These are phyloP conservation scores for Ormyrus nitidulus DNA, from an alignment of 2,888 invertebrate species.

Conservation along the genomic window DNA sequence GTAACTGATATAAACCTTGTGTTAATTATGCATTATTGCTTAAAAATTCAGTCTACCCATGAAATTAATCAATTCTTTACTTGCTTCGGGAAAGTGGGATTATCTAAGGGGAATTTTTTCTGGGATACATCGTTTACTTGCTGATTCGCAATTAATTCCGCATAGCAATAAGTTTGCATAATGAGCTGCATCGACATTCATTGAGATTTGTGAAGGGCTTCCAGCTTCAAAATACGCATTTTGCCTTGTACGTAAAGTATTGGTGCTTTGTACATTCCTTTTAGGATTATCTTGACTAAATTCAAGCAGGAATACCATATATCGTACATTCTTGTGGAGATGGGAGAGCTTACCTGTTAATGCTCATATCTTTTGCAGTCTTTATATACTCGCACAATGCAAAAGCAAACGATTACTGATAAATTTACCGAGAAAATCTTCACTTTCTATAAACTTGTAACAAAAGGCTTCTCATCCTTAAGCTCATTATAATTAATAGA, in stretches of 20 bases:
- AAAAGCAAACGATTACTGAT: neutral
- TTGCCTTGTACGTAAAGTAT: constrained; percentile 28
- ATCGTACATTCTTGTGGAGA: constrained; percentile 4
- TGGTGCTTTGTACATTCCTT: constrained; percentile 14
- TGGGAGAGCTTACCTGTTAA: neutral
- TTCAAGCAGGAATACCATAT: constrained; percentile 3
- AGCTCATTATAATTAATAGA: too few species aligned
- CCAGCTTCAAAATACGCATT: neutral
- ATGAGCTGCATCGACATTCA: constrained; percentile 16
- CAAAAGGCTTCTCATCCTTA: too few species aligned
- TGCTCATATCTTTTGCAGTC: too few species aligned
- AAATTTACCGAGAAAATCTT: neutral
- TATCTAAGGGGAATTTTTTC: neutral
- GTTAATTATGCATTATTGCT: neutral
- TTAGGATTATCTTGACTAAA: constrained; percentile 24
- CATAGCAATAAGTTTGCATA: constrained; percentile 13
- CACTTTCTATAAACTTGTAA: too few species aligned
- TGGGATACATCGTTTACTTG: neutral
- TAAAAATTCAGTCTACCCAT: neutral
- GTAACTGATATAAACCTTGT: too few species aligned
- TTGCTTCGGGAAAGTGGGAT: neutral
- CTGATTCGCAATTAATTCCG: constrained; percentile 27
- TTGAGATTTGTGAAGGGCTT: neutral
- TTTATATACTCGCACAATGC: too few species aligned
- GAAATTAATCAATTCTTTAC: neutral